Evolutionary conservation across 2,888 invertebrate genomes (phyloP), one percentile per base, ranked within the genome.

Genomic region (Rapana venosa): DNA sequence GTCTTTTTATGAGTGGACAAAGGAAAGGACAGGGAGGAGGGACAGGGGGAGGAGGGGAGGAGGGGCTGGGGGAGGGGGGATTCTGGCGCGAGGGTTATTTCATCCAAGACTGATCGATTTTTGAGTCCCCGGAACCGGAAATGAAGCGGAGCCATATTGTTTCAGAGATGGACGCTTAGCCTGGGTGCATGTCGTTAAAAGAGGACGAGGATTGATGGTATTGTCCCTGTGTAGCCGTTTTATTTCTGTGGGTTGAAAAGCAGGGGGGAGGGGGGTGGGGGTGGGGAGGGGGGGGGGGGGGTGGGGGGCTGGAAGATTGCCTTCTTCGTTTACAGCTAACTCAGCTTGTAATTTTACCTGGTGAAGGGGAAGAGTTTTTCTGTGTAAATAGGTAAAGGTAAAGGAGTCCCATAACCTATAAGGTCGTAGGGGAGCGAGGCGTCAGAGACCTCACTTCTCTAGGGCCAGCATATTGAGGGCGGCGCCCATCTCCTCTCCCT

Each of bases 111-210:
- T n/a, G 58, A 47, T 47, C 84, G 84, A 56, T 84, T 47, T 32
- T 79, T 79, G 26, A 17, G 77, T 79, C 77, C 32, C 20, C 77
- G 32, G 77, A 32, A 32, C 77, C 77, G 77, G 77, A 79, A 79
- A 79, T 32, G 77, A 32, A 79, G 77, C 77, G 77, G 30, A 32
- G 77, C 77, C 77, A 79, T 79, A 79, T 79, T 79, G 77, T 35
- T 79, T 32, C 4, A 15, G 32, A 13, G 77, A 79, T 32, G 26
- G 32, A 32, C 74, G n/a, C n/a, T n/a, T n/a, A n/a, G 13, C 13
- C 15, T 20, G 32, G 77, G 32, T 30, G 20, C 32, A 22, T n/a
- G 74, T 20, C 74, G 17, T 13, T 20, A 13, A 20, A 20, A 32
- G 13, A 15, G 15, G 77, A 13, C 32, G 6, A 17, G 77, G 32